Evolutionary conservation across 2,797 vertebrate species (phyloP).

Genomic region (Nothura maculosa): DNA sequence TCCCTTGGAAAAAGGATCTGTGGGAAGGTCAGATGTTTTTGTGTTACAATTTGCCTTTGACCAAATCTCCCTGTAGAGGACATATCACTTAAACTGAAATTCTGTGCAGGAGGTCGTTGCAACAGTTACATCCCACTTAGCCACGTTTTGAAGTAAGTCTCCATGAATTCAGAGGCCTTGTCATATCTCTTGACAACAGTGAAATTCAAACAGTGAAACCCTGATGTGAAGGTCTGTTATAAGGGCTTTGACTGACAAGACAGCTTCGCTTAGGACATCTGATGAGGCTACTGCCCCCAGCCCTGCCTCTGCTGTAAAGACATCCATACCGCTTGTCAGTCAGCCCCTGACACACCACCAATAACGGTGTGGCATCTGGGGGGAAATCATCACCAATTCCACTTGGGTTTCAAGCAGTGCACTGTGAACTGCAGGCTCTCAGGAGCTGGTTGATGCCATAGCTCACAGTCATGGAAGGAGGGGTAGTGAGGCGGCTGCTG

Average conservation of each 20-base stretch:
- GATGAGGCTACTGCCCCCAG: conserved; percentile 21
- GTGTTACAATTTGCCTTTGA: neutral
- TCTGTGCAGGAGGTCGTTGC: neutral
- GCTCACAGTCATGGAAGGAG: neutral
- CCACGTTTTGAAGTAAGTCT: neutral
- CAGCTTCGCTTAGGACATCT: neutral
- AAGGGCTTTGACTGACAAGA: conserved; percentile 42
- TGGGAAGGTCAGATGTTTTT: neutral
- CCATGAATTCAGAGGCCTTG: neutral
- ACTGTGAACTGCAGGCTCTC: neutral
- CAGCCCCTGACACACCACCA: neutral
- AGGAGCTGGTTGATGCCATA: neutral
- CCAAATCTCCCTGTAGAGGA: neutral
- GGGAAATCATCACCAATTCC: conserved; percentile 9
- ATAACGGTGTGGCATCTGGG: neutral
- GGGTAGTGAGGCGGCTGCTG: neutral
- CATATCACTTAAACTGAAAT: neutral
- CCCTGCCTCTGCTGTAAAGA: neutral
- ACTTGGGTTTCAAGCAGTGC: neutral
- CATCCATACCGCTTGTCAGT: conserved; percentile 12
- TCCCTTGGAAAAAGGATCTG: neutral
- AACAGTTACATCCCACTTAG: neutral
- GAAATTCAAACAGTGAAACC: neutral
- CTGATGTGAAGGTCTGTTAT: neutral
- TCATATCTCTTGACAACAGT: neutral